These are phyloP conservation scores for Keiferia lycopersicella DNA, from an alignment of 2,888 invertebrate genomes.

Conservation along the genomic window DNA sequence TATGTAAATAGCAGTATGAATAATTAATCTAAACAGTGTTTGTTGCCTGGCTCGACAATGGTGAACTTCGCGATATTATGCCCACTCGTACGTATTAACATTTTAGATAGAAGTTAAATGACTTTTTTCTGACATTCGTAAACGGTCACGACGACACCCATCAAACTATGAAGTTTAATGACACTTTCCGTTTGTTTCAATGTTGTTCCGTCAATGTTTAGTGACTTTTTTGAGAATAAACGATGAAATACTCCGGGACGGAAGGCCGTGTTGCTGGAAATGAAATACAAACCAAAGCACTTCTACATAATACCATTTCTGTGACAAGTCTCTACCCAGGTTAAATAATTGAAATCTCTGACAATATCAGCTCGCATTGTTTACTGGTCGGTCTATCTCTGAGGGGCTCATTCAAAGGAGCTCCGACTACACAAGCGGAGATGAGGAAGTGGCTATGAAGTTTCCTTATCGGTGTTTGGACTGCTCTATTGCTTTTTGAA, in stretches of 20 bases:
- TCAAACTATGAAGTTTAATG: background rate
- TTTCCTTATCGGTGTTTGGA: slow-evolving; percentile 1
- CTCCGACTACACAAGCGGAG: background rate
- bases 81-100: too few species aligned
- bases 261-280: too few species aligned
- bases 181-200: too few species aligned
- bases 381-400: slow-evolving; percentile 7
- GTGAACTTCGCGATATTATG: too few species aligned
- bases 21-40: too few species aligned
- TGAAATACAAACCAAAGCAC: background rate
- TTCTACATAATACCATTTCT: background rate
- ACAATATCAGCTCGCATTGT: slow-evolving; percentile 30
- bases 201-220: too few species aligned
- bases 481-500: background rate
- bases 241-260: too few species aligned
- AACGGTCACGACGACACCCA: too few species aligned
- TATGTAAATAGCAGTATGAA: background rate
- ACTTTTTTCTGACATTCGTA: too few species aligned
- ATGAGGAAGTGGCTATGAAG: slow-evolving; percentile 1
- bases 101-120: too few species aligned
- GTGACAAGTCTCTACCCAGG: slow-evolving; percentile 15
- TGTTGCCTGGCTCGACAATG: too few species aligned
- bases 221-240: too few species aligned
- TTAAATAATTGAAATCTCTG: slow-evolving; percentile 30
- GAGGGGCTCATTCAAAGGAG: background rate